Evolutionary conservation across 2,113 vertebrate genomes (phyloP).

Genomic region (Hemichromis elongatus): DNA sequence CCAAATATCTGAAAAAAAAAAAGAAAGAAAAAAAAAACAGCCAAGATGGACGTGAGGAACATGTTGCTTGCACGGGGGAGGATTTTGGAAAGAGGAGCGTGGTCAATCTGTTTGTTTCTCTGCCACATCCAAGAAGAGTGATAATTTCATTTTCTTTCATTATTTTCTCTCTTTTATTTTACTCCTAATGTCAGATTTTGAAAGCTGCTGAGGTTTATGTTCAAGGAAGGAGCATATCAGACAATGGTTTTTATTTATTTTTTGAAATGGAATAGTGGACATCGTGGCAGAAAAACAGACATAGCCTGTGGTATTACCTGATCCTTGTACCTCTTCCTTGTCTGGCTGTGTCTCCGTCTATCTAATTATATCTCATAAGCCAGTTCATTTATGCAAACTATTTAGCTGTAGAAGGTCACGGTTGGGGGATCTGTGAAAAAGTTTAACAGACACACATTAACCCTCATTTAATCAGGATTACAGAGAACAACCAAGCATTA

Average conservation of each 20-base stretch:
- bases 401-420: slow-evolving; percentile 42
- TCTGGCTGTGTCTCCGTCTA: background rate
- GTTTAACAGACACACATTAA: slow-evolving; percentile 71
- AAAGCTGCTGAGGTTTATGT: slow-evolving; percentile 50
- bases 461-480: slow-evolving; percentile 77
- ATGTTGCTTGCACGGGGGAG: slow-evolving; percentile 82
- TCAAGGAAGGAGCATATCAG: slow-evolving; percentile 25
- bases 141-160: slow-evolving; percentile 72
- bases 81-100: slow-evolving; percentile 79
- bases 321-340: background rate
- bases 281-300: slow-evolving; percentile 11
- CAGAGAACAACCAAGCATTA: slow-evolving; percentile 70
- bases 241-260: slow-evolving; percentile 36
- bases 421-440: slow-evolving; percentile 45
- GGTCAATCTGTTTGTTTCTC: slow-evolving; percentile 83
- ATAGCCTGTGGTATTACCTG: background rate
- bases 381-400: slow-evolving; percentile 37
- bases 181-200: slow-evolving; percentile 49
- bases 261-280: slow-evolving; percentile 8
- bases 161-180: slow-evolving; percentile 57
- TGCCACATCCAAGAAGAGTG: slow-evolving; percentile 78
- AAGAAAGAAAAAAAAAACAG: slow-evolving; percentile 42
- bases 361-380: slow-evolving; percentile 20
- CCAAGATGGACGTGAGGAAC: slow-evolving; percentile 81
- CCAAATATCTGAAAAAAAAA: slow-evolving; percentile 56